These are phyloP conservation scores for Sycophila texana DNA, from an alignment of 2,888 invertebrate genomes.

Conservation along the genomic window DNA sequence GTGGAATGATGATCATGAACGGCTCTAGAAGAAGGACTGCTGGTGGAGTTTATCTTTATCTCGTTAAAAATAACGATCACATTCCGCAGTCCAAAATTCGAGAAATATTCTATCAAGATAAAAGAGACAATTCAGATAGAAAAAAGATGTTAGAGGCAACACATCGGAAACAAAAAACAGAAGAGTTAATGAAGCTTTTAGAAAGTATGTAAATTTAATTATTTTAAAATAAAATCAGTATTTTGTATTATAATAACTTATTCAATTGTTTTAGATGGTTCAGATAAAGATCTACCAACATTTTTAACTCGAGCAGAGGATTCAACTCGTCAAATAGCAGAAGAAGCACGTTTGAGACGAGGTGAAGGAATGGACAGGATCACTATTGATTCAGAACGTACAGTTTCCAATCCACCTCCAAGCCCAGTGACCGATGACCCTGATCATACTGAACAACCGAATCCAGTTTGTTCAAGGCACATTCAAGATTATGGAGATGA, in stretches of 20 bases:
- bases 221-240: conserved; percentile 14
- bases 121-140: conserved; percentile 78
- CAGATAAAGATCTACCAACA: conserved; percentile 81
- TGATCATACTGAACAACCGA: conserved; percentile 69
- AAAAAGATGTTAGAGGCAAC: conserved; percentile 80
- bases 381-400: conserved; percentile 73
- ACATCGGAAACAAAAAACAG: conserved; percentile 79
- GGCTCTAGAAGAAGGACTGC: conserved; percentile 88
- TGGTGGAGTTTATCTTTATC: conserved; percentile 89
- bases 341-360: conserved; percentile 77
- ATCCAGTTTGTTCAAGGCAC: conserved; percentile 68
- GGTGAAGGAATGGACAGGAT: conserved; percentile 73
- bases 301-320: conserved; percentile 81
- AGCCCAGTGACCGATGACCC: conserved; percentile 86
- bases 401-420: conserved; percentile 86
- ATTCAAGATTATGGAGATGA: conserved; percentile 81
- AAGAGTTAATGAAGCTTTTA: conserved; percentile 78
- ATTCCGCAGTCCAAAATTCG: conserved; percentile 82
- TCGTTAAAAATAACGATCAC: conserved; percentile 85
- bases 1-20: conserved; percentile 92
- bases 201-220: conserved; percentile 65
- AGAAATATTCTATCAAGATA: conserved; percentile 83
- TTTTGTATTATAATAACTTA: conserved; percentile 17
- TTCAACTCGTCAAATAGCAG: conserved; percentile 76
- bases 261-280: conserved; percentile 64